Conservation (phyloP, 2,797 vertebrate genomes). For the Eospalax fontanierii region DNA sequence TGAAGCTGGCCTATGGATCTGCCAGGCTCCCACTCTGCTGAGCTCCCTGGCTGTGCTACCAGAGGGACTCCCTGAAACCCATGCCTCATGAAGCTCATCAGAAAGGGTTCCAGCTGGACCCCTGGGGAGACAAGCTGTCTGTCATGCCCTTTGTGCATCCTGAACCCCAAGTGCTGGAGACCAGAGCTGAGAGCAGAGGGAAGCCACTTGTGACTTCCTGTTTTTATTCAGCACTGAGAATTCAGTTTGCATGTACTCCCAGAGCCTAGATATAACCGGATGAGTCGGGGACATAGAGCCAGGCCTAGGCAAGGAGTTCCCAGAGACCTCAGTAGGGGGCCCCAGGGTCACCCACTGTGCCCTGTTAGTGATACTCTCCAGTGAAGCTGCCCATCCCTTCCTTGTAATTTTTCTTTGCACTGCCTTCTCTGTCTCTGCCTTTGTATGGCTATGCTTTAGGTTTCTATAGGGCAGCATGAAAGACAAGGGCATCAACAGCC, state of each 20-base stretch:
- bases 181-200: constrained; percentile 51
- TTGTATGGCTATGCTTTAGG: not conserved
- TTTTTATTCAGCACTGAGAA: constrained; percentile 66
- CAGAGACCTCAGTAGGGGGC: constrained; percentile 1
- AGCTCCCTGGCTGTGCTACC: not conserved
- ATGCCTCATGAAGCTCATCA: not conserved
- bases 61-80: not conserved
- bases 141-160: not conserved
- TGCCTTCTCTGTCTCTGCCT: not conserved
- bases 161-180: constrained; percentile 64
- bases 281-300: constrained; percentile 60
- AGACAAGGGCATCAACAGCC: not conserved
- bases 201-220: constrained; percentile 84
- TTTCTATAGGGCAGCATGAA: not conserved
- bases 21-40: not conserved
- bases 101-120: not conserved
- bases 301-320: not conserved
- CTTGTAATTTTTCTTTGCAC: constrained; percentile 16
- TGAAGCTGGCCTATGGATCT: not conserved
- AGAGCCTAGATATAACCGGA: constrained; percentile 4
- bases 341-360: not conserved
- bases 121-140: not conserved
- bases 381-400: not conserved
- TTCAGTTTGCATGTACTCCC: constrained; percentile 66
- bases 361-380: constrained; percentile 38